Evolutionary conservation across 2,113 vertebrate species (phyloP).

Genomic region (Tinamus guttatus): DNA sequence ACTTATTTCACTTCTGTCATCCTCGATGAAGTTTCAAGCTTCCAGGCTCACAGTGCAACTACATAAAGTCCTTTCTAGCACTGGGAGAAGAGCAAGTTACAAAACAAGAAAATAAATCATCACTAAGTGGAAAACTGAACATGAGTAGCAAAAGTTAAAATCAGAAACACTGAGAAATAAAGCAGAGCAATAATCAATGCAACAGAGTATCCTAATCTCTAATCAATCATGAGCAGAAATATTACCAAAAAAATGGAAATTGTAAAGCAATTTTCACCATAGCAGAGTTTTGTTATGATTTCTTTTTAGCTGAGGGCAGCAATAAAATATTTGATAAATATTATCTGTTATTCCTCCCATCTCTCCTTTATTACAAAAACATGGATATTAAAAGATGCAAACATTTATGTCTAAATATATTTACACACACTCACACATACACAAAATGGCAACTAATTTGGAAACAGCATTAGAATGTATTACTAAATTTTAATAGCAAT

Average conservation of each 20-base stretch:
- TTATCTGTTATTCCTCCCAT: not conserved
- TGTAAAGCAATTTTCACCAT: not conserved
- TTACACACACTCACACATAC: not conserved
- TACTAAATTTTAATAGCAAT: not conserved
- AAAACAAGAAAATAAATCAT: not conserved
- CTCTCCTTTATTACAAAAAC: not conserved
- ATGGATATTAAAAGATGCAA: not conserved
- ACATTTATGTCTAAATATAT: accelerated
- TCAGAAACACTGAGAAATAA: not conserved
- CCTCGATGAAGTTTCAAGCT: not conserved
- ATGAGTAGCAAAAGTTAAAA: not conserved
- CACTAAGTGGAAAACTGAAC: not conserved
- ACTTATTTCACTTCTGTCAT: not conserved
- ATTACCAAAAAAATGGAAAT: not conserved
- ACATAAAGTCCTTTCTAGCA: not conserved
- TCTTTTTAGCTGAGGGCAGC: not conserved
- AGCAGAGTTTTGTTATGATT: not conserved
- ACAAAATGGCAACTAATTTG: not conserved
- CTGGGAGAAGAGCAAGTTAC: not conserved
- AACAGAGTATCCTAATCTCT: not conserved
- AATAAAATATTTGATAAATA: not conserved
- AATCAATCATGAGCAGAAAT: not conserved
- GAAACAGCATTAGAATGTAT: not conserved
- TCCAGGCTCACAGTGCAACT: not conserved
- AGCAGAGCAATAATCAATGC: not conserved